Base-by-base conservation (phyloP, 1,140 invertebrate species). In the Saccostrea glomerata region DNA sequence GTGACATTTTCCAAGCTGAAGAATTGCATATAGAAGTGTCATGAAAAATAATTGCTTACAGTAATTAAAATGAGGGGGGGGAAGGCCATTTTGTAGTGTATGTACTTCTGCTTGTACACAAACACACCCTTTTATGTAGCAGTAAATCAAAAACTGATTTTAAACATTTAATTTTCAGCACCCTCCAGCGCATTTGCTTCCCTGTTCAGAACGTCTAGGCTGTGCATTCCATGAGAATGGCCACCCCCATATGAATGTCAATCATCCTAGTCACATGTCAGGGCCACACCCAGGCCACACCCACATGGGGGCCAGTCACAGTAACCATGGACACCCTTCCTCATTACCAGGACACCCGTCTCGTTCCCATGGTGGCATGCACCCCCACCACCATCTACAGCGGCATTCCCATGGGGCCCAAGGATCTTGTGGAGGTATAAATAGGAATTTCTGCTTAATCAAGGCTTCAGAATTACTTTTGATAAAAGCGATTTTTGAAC, bases 191-290 rank as follows among this genome's bases (percentile, higher is more conserved):
- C 55, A 54, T 25, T 20, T 84, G 13, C 40, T 84, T n/a, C 55
- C 82, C 82, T 84, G 40, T 36, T 77, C 70, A 15, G 70, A 77
- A 36, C 70, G 70, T 36, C 70, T 77, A 5, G 70, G 70, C 70
- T 36, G 70, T 77, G 70, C 70, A 17, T 77, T 77, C 30, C 70
- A 77, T 15, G 70, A 77, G 12, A 77, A 77, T 30, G 70, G 70
- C 15, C 70, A 87, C 82, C 86, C 60, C 86, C 86, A 66, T 63
- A 70, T 84, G 56, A 70, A 23, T 86, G 87, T 82, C 36, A 77
- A 36, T 36, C 70, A 77, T 77, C 70, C 70, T 77, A 77, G 70
- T 77, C 70, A 73, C 20, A 54, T 73, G 40, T 82, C 70, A 54
- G 55, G 63, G 25, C 87, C 73, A 63, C 66, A 86, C 23, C 66